phyloP scores from a whole-genome alignment of 2,113 vertebrate genomes.

The Platysternon megacephalum region DNA sequence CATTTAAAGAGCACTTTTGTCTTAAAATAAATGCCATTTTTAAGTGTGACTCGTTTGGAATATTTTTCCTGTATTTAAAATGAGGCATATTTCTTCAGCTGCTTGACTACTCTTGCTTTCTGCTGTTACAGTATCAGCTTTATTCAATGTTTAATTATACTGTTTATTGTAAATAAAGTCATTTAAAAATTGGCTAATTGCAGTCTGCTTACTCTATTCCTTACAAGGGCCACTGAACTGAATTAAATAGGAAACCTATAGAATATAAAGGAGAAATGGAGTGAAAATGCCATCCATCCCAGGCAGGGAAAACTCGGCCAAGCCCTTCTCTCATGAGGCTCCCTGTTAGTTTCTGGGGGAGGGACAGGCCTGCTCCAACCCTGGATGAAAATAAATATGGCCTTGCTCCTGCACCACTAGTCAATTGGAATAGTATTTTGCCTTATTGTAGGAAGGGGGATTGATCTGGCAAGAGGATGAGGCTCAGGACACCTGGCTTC shows the following conservation, averaged over 20 bases:
- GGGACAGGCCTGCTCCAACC: too few relatives aligned
- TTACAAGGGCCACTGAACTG: neutral
- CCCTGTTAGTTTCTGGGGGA: neutral
- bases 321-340: neutral
- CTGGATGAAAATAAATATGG: neutral
- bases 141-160: constrained; percentile 37
- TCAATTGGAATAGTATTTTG: neutral
- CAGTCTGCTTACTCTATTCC: neutral
- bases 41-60: neutral
- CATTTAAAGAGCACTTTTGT: neutral
- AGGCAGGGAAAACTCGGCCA: neutral
- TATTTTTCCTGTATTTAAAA: neutral
- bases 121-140: constrained; percentile 9
- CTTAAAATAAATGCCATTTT: neutral
- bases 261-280: neutral
- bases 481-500: neutral
- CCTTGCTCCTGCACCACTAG: neutral
- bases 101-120: constrained; percentile 12
- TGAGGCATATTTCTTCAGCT: neutral
- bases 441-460: too few relatives aligned
- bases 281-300: neutral
- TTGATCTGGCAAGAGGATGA: too few relatives aligned
- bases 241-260: neutral
- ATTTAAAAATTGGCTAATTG: constrained; percentile 11
- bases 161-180: constrained; percentile 46